Percentiles rank a stretch among this genome's conserved stretches.
Conservation (phyloP, 2,888 invertebrate species). For the Polietes domitor region DNA sequence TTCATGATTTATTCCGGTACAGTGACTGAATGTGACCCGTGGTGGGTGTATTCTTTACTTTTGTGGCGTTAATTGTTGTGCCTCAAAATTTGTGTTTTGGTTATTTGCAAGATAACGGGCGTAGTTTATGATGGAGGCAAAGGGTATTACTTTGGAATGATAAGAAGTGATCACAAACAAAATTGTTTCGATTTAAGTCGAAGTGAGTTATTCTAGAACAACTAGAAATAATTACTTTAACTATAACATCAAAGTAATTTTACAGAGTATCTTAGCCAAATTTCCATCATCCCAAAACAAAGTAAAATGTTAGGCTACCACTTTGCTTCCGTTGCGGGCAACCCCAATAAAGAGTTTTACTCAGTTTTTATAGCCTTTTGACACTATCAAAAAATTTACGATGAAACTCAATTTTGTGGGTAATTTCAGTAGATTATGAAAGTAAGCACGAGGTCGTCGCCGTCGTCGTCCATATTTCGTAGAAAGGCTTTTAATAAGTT, state of each 20-base stretch:
- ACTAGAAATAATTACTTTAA: no score
- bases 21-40: conserved; percentile 1
- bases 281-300: not conserved
- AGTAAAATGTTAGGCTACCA: not conserved
- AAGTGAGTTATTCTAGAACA: no score
- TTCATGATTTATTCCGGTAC: not conserved
- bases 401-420: not conserved
- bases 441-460: not conserved
- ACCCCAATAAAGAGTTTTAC: not conserved
- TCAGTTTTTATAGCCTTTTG: not conserved
- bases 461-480: not conserved
- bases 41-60: not conserved
- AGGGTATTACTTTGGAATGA: no score
- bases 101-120: not conserved
- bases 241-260: no score
- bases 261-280: not conserved
- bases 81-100: not conserved
- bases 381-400: conserved; percentile 5
- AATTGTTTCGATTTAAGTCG: no score
- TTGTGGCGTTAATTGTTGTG: not conserved
- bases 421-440: not conserved
- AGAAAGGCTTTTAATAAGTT: not conserved
- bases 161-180: no score
- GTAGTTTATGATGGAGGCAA: not conserved
- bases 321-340: not conserved